Evolutionary conservation across 2,888 invertebrate species (phyloP), one percentile per base, ranked within the genome.

Genomic region (Catocala sponsa): DNA sequence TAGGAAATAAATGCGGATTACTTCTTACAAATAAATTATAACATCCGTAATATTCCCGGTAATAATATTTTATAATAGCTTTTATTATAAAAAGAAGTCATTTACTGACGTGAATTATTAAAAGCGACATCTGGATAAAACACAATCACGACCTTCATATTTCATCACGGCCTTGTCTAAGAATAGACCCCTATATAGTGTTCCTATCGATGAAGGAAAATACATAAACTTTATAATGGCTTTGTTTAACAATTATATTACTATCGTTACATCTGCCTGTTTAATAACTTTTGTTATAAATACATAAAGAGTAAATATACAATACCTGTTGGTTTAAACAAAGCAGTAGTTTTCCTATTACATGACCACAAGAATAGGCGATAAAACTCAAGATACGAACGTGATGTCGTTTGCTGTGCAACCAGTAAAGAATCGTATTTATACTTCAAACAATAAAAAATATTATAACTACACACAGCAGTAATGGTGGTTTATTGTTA

Each of bases 131-230:
- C 48, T 41, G 49, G 32, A 69, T 62, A 56, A 59, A 55, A 38
- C 43, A 46, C 15, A 9, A 35, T 42, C 56, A 46, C 48, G 70
- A 62, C 76, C 75, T 72, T 72, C 66, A 47, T 60, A 61, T 67
- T 70, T 66, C 68, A 66, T 65, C 65, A 62, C 57, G 72, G 70
- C 76, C 78, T 78, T 74, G 72, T 70, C 78, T 77, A 75, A 68
- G 73, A 72, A 78, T 76, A 78, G 66, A 59, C 59, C 59, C 69
- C 68, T 75, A 69, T 74, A 66, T 72, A 72, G 53, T 59, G 49
- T 64, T 63, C 63, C 59, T 55, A 56, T 53, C 57, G 43, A 65
- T 62, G 59, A 38, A 60, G 44, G 51, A 51, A 60, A 63, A 10
- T 42, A 42, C 42, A 66, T 66, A 51, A 44, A 71, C 52, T 61